Evolutionary conservation across 2,888 invertebrate species (phyloP).

Genomic region (Macrophya alboannulata): DNA sequence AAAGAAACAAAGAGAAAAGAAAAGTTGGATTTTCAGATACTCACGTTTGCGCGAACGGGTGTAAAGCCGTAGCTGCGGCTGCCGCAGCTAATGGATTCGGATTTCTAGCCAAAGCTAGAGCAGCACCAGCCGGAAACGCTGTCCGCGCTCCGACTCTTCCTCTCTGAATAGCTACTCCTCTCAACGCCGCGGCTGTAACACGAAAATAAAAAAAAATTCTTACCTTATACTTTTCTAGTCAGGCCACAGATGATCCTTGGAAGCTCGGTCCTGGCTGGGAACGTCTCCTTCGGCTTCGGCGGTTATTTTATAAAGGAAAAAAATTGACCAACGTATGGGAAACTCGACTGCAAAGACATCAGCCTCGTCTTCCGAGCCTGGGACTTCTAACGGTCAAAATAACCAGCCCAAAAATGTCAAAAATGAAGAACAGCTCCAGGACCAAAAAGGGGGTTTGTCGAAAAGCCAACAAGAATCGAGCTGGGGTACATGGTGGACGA

Average conservation of each 20-base stretch:
- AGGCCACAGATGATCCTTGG: conserved; percentile 65
- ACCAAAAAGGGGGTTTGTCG: background rate
- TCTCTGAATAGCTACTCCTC: conserved; percentile 92
- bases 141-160: conserved; percentile 83
- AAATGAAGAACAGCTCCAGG: background rate
- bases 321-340: background rate
- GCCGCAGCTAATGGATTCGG: conserved; percentile 86
- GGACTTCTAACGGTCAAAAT: conserved; percentile 5
- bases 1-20: background rate
- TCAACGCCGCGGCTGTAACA: conserved; percentile 89
- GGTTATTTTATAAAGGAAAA: background rate
- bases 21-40: conserved; percentile 80
- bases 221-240: conserved; percentile 75
- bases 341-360: background rate
- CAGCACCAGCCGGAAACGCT: conserved; percentile 87
- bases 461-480: background rate
- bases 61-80: conserved; percentile 89
- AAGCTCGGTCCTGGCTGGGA: conserved; percentile 26
- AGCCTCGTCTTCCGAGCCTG: background rate
- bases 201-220: conserved; percentile 1
- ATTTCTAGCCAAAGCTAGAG: conserved; percentile 86
- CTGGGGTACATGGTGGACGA: conserved; percentile 26
- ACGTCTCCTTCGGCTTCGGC: conserved; percentile 20
- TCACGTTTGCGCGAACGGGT: conserved; percentile 94
- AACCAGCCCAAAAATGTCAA: background rate